A percentile compares a stretch with the other conserved stretches of the same genome.
These are phyloP conservation scores for Drosophila kohkoa DNA, from an alignment of 1,140 invertebrate genomes.

Conservation along the genomic window DNA sequence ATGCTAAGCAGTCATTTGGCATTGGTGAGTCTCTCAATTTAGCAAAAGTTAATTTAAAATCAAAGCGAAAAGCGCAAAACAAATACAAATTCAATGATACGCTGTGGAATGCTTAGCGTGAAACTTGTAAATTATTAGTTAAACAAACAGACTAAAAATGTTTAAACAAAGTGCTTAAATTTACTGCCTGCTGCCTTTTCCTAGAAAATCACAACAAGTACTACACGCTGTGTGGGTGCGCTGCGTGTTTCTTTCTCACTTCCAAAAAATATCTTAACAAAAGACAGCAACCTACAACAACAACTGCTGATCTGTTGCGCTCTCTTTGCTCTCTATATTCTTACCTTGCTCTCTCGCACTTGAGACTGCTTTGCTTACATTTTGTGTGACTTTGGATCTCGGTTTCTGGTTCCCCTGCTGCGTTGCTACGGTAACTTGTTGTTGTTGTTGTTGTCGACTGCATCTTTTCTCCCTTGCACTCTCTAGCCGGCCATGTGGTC, in stretches of 20 bases:
- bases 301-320: constrained; percentile 6
- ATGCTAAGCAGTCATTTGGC: constrained; percentile 79
- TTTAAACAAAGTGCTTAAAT: constrained; percentile 64
- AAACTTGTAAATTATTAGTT: constrained; percentile 29
- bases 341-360: constrained; percentile 33
- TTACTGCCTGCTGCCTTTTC: constrained; percentile 43
- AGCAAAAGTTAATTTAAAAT: constrained; percentile 20
- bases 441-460: constrained; percentile 27
- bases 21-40: constrained; percentile 75
- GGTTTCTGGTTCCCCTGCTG: constrained; percentile 59
- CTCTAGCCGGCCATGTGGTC: constrained; percentile 49
- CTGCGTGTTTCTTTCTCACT: constrained; percentile 32
- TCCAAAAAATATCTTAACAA: constrained; percentile 26
- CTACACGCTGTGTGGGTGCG: constrained; percentile 37
- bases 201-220: constrained; percentile 32
- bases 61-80: constrained; percentile 13
- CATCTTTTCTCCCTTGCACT: constrained; percentile 63
- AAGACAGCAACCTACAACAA: constrained; percentile 18
- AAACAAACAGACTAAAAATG: constrained; percentile 44
- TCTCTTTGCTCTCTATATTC: constrained; percentile 6
- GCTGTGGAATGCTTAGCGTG: constrained; percentile 17
- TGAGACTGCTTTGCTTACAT: constrained; percentile 29
- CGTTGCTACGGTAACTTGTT: constrained; percentile 60
- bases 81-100: constrained; percentile 37
- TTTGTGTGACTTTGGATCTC: constrained; percentile 32